Base-by-base conservation (phyloP, 1,140 invertebrate genomes). In the Drosophila pectinifera region DNA sequence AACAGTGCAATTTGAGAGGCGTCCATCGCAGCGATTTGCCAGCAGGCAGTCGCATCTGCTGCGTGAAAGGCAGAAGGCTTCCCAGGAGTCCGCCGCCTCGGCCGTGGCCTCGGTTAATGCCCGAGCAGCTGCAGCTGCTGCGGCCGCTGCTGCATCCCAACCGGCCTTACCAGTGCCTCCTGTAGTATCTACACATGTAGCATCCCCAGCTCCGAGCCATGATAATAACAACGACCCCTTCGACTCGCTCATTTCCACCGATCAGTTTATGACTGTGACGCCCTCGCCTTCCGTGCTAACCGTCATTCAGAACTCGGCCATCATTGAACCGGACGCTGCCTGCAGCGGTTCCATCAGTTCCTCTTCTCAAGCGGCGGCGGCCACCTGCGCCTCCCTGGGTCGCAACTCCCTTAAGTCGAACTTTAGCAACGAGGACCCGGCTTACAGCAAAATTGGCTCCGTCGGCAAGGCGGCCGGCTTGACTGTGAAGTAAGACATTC, bases 11-110 rank as follows among this genome's bases (percentile, higher is more conserved):
- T 98, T 99, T 92, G 98, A 99, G 92, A 94, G 99, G 73, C 94
- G 98, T 61, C 98, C 98, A 0, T 99, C 98, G 93, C 98, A 99
- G 92, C 94, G 99, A 59, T 99, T 98, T 92, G 98, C 97, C 22
- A 94, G 98, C 48, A 93, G 98, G 48, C 97, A 98, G 91, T 97
- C 96, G 54, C 96, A 97, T 91, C 95, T 97, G 39, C 89, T 97
- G 18, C 92, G 96, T 26, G 96, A 97, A 89, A 93, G 95, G 58
- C 96, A 96, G 64, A 95, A 95, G 85, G 94, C 93, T 49, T 90
- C 92, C 76, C 79, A 91, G 46, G 84, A 91, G 39, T 93, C 93
- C 78, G 58, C 92, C n/a, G 94, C 94, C 26, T 77, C 89, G 58
- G 77, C 92, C 8, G 84, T 92, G 13, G 83, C 86, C 13, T 42